phyloP scores from a whole-genome alignment of 53 echinoderm and acorn worm species.

The Paracentrotus lividus region DNA sequence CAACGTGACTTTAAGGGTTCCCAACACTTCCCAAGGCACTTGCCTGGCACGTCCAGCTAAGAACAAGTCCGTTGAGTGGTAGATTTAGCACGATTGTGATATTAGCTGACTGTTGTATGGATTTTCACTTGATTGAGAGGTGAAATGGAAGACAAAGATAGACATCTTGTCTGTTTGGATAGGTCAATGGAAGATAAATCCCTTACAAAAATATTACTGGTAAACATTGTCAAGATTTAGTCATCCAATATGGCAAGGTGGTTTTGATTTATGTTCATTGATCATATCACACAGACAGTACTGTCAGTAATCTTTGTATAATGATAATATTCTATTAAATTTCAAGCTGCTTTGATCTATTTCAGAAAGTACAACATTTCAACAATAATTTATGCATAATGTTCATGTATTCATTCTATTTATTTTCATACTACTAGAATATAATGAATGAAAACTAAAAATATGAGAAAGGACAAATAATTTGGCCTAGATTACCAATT shows the following conservation, averaged over 20 bases:
- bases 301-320: neutral
- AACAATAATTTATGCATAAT: neutral
- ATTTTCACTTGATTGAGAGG: neutral
- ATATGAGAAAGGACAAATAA: neutral
- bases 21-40: constrained; percentile 11
- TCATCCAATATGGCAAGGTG: neutral
- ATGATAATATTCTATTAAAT: neutral
- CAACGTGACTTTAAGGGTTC: constrained; percentile 17
- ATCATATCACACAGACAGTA: neutral
- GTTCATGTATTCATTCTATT: neutral
- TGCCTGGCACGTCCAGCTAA: neutral
- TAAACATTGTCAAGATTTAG: neutral
- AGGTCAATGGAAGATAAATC: constrained; percentile 14
- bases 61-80: neutral
- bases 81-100: constrained; percentile 39
- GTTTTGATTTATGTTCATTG: neutral
- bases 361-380: too few species aligned
- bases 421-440: neutral
- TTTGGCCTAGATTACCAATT: neutral
- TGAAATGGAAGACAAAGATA: neutral
- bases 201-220: neutral
- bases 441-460: neutral
- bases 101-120: constrained; percentile 7
- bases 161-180: constrained; percentile 7
- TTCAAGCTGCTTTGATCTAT: too few species aligned